Conservation (phyloP, 2,797 vertebrate genomes). For the Perodicticus potto region DNA sequence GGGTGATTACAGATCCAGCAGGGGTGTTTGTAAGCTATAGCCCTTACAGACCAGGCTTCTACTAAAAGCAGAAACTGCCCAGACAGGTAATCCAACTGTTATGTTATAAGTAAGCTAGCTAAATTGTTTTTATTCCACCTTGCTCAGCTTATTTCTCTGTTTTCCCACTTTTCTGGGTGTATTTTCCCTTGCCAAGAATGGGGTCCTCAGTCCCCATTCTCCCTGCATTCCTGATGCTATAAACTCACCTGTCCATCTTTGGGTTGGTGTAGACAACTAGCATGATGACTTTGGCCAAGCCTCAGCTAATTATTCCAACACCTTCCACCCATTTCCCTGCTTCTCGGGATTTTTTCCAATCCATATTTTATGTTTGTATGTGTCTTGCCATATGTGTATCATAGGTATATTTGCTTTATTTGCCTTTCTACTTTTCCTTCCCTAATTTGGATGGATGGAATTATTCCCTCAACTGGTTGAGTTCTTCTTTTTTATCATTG, state of each 20-base stretch:
- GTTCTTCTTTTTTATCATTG: neutral
- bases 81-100: no score
- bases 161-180: no score
- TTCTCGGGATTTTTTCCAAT: neutral
- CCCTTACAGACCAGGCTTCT: no score
- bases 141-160: no score
- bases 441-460: neutral
- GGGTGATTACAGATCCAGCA: no score
- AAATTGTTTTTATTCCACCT: no score
- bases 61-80: no score
- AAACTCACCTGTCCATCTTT: neutral
- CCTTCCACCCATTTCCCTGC: no score
- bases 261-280: neutral
- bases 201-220: no score
- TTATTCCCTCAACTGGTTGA: neutral
- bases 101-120: no score
- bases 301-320: neutral
- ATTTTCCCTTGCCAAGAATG: no score
- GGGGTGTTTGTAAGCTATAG: no score
- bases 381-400: neutral
- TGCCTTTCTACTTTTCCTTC: neutral
- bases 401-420: neutral
- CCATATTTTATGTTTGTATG: neutral
- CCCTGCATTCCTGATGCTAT: neutral
- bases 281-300: neutral